Conservation (phyloP, 2,888 invertebrate species). For the Theretra japonica region DNA sequence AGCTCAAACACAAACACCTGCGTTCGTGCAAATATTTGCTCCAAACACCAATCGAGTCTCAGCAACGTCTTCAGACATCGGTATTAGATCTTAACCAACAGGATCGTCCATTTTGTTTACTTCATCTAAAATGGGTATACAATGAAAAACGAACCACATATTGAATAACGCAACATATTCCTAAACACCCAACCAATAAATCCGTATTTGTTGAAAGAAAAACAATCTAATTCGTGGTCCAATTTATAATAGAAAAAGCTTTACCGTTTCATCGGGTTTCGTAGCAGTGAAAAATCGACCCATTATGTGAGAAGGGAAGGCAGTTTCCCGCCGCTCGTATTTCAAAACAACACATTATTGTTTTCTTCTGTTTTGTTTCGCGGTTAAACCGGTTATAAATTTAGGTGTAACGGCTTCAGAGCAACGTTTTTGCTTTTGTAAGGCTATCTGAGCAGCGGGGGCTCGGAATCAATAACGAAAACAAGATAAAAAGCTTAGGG, state of each 20-base stretch:
- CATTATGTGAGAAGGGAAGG: constrained; percentile 68
- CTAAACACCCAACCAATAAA: constrained; percentile 15
- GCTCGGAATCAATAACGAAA: constrained; percentile 45
- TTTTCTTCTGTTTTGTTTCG: constrained; percentile 75
- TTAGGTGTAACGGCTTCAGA: constrained; percentile 60
- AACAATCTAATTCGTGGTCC: constrained; percentile 63
- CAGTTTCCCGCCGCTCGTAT: constrained; percentile 66
- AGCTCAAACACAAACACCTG: background rate
- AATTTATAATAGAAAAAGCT: constrained; percentile 71
- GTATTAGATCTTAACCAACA: background rate
- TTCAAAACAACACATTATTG: constrained; percentile 83
- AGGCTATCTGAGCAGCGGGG: constrained; percentile 36
- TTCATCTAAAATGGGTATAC: background rate
- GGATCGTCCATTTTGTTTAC: background rate
- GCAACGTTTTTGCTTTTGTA: constrained; percentile 52
- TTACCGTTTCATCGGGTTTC: constrained; percentile 70
- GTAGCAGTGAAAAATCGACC: constrained; percentile 77
- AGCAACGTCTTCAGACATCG: background rate
- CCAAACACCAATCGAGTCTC: background rate
- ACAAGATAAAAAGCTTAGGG: constrained; percentile 36
- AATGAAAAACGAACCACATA: background rate
- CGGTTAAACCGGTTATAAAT: constrained; percentile 74
- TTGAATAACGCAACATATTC: constrained; percentile 16
- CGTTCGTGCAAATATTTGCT: background rate
- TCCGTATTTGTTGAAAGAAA: constrained; percentile 49